A percentile compares a stretch with the other conserved stretches of the same genome.
Evolutionary conservation across 2,888 invertebrate species (phyloP).

Genomic region (Nephrotoma appendiculata): DNA sequence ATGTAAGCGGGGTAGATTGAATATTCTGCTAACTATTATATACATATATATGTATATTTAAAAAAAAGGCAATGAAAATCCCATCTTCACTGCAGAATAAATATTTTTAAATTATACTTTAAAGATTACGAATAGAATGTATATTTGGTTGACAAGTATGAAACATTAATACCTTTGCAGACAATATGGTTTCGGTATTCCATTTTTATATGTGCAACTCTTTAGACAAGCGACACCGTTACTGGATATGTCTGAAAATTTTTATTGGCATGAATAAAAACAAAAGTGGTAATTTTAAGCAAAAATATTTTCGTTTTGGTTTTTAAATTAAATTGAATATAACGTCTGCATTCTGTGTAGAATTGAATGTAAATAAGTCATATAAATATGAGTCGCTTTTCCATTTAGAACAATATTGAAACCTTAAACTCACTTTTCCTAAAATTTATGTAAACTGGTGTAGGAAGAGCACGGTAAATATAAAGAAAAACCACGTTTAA

Average conservation of each 20-base stretch:
- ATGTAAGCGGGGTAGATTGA: not conserved
- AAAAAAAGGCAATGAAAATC: not conserved
- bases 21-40: not conserved
- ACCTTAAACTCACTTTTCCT: too few relatives aligned
- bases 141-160: not conserved
- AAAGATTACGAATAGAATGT: not conserved
- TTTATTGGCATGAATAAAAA: not conserved
- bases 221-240: not conserved
- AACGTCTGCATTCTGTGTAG: too few relatives aligned
- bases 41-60: not conserved
- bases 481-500: too few relatives aligned
- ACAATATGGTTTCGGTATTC: not conserved
- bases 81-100: not conserved
- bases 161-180: not conserved
- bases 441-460: too few relatives aligned
- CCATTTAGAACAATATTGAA: too few relatives aligned
- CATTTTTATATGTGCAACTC: not conserved
- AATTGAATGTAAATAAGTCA: too few relatives aligned
- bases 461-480: too few relatives aligned
- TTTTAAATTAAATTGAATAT: not conserved
- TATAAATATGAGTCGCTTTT: too few relatives aligned
- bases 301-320: not conserved
- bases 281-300: not conserved
- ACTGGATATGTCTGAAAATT: not conserved
- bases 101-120: not conserved